Evolutionary conservation across 2,113 vertebrate genomes (phyloP), one percentile per base, ranked within the genome.

Genomic region (Perca schrenkii): DNA sequence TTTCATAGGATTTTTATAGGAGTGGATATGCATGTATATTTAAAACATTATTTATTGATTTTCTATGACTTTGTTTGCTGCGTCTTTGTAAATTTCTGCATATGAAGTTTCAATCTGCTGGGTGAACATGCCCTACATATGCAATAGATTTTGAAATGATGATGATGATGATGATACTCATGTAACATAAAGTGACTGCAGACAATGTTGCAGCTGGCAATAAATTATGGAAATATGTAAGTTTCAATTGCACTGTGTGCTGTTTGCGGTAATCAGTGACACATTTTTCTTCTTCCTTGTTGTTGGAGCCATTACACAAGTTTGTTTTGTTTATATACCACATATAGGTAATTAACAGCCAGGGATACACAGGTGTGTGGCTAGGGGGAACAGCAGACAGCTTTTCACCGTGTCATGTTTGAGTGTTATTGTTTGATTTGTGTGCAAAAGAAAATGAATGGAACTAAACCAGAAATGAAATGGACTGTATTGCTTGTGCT

Each of bases 1-100:
- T 69, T 50, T 47, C 17, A n/a, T 6, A 4, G 0, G 22, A 50
- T 61, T 80, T 47, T 61, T 2, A 16, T 22, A 8, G 2, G 0
- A 47, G 21, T 17, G 10, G 7, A 61, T 60, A 66, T 67, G 34
- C 66, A 16, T 74, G 50, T 65, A 43, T 80, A n/a, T 72, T 82
- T 74, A 57, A 79, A 74, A 46, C 2, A 43, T 66, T 90, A 86
- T 90, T 86, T 87, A 88, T 79, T 79, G 47, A 84, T 81, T 79
- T 71, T 64, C 13, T 74, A 8, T 46, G 2, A 69, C 58, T 28
- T 4, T 66, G 13, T 58, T 19, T 61, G 53, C 50, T 60, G 25
- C 8, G 31, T 43, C 22, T 60, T 71, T 52, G 8, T 15, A 53
- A 54, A 49, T 3, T 12, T 62, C 21, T 28, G 22, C 21, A 4